Base-by-base conservation (phyloP, 1,140 invertebrate genomes). In the Streblospio benedicti region DNA sequence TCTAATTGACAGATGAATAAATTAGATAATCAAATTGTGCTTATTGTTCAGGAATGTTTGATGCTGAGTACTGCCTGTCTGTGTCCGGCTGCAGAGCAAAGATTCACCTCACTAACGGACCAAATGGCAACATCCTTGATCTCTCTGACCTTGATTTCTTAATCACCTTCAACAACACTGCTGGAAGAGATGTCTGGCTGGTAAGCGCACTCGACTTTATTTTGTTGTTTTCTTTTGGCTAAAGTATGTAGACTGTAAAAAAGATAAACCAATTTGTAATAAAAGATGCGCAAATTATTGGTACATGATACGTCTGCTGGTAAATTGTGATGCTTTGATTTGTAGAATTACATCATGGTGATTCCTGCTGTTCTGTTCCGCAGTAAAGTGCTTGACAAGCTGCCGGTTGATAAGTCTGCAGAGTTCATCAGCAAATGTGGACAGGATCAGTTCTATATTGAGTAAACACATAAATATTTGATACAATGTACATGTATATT, bases 361-460 rank as follows among this genome's bases (percentile, higher is more conserved):
- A 84, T 95, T 16, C 90, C 90, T 0, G 79, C 85, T 0, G 81
- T 85, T 49, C 83, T 88, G 59, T 94, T 86, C 70, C 84, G 81
- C 23, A 81, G 85, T 14, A 80, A 85, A 18, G 78, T 87, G 9
- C 57, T 79, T 18, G 71, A 74, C n/a, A 75, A 93, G 1, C 80
- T 85, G 45, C 86, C 88, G 49, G 81, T 95, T 23, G 93, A 97
- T 74, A 86, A 90, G 69, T 92, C 93, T 0, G 83, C 85, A 35
- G 86, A 92, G 55, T 98, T 97, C 70, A 88, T 97, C 16, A 85
- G 85, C 33, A 83, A 88, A 47, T 99, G 95, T 78, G 88, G 89
- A 0, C 83, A 83, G 56, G 88, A 94, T 74, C 84, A 92, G 67
- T 96, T 92, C 73, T 81, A 87, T 63, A 85, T 93, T 31, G 68